A percentile compares a stretch with the other conserved stretches of the same genome.
These are phyloP conservation scores for Peromyscus melanophrys DNA, from an alignment of 2,797 vertebrate species.

Conservation along the genomic window DNA sequence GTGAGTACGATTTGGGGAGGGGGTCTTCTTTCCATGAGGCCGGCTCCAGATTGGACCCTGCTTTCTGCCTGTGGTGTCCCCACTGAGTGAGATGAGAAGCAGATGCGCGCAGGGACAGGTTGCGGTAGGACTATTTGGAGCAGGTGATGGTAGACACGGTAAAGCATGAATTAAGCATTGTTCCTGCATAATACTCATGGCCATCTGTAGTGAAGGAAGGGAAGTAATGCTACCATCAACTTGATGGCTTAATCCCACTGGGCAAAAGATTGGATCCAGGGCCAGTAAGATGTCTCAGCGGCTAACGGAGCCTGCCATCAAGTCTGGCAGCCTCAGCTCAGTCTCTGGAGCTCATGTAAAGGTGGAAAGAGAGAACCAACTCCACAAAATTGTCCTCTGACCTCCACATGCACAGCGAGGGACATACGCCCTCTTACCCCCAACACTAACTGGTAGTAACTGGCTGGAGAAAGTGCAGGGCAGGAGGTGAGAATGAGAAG, in stretches of 20 bases:
- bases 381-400: not conserved
- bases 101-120: not conserved
- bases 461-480: not conserved
- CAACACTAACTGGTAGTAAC: not conserved
- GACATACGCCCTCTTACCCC: accelerated
- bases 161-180: not conserved
- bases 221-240: not conserved
- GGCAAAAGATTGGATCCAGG: not conserved
- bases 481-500: not conserved
- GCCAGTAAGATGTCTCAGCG: not conserved
- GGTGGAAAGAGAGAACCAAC: not conserved
- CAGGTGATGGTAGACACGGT: not conserved
- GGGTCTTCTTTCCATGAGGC: conserved; percentile 17
- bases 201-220: not conserved
- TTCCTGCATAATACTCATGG: not conserved
- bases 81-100: conserved; percentile 17
- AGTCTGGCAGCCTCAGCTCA: not conserved
- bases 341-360: not conserved
- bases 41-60: conserved; percentile 43
- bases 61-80: not conserved
- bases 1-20: not conserved
- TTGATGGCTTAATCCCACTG: not conserved
- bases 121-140: conserved; percentile 25
- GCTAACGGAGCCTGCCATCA: not conserved
- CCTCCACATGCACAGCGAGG: not conserved